Evolutionary conservation across 2,113 vertebrate genomes (phyloP).

Genomic region (Hippocampus mohnikei): DNA sequence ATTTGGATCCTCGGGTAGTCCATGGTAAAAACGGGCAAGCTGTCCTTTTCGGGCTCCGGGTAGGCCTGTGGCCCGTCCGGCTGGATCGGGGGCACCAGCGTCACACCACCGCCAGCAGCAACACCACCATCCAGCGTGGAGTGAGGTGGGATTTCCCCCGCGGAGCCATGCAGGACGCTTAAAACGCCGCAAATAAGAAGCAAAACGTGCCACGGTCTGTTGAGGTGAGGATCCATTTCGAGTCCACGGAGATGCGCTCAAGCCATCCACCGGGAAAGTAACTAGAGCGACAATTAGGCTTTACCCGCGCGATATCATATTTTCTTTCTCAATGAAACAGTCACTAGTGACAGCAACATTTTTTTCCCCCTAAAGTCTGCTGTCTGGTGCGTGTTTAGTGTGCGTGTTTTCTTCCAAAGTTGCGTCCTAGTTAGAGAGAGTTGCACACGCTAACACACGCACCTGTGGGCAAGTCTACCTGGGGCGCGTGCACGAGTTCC

Average conservation of each 20-base stretch:
- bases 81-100: slow-evolving; percentile 32
- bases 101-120: background rate
- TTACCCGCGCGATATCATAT: background rate
- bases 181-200: slow-evolving; percentile 28
- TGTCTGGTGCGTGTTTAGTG: background rate
- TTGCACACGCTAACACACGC: slow-evolving; percentile 1
- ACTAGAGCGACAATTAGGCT: background rate
- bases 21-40: slow-evolving; percentile 83
- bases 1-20: slow-evolving; percentile 89
- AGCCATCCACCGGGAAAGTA: background rate
- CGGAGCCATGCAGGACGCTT: slow-evolving; percentile 28
- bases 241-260: background rate
- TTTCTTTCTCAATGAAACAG: background rate
- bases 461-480: slow-evolving; percentile 46
- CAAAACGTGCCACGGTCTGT: slow-evolving; percentile 7
- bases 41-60: slow-evolving; percentile 60
- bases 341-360: background rate
- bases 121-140: slow-evolving; percentile 5
- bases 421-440: background rate
- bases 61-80: slow-evolving; percentile 45
- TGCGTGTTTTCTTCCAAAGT: background rate
- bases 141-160: slow-evolving; percentile 39
- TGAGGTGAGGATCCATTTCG: slow-evolving; percentile 30
- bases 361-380: background rate
- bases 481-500: slow-evolving; percentile 34